These are phyloP conservation scores for Microplitis mediator DNA, from an alignment of 1,140 invertebrate species.

Conservation along the genomic window DNA sequence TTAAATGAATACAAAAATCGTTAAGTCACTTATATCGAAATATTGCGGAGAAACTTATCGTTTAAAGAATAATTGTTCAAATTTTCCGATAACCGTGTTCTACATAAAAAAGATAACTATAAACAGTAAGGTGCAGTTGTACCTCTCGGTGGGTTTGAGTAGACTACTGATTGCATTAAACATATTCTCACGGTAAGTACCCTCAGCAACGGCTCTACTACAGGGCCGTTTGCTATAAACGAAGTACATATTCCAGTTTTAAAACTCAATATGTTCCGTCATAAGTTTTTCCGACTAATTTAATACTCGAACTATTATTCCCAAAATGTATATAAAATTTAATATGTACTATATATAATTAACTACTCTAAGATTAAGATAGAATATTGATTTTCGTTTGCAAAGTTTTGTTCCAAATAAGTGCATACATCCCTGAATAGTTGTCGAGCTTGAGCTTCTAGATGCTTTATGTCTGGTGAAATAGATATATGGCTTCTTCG, in stretches of 20 bases:
- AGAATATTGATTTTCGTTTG: not conserved
- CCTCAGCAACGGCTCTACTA: conserved; percentile 37
- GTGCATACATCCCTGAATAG: conserved; percentile 26
- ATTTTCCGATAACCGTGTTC: too few species aligned
- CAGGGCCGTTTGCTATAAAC: conserved; percentile 35
- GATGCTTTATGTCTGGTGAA: conserved; percentile 33
- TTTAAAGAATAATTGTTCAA: too few species aligned
- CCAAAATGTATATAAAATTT: too few species aligned
- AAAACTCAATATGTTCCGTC: too few species aligned
- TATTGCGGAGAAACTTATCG: too few species aligned
- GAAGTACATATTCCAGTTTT: not conserved
- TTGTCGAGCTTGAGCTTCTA: conserved; percentile 27
- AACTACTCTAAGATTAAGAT: not conserved
- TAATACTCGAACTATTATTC: too few species aligned
- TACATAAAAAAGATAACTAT: too few species aligned
- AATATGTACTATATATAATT: too few species aligned
- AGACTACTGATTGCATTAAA: conserved; percentile 37
- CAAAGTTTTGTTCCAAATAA: conserved; percentile 21
- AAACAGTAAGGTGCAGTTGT: too few species aligned
- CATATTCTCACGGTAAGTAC: conserved; percentile 40
- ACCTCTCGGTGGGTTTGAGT: conserved; percentile 29
- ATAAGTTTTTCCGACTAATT: too few species aligned
- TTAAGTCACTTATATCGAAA: too few species aligned
- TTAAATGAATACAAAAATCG: too few species aligned
- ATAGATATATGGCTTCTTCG: conserved; percentile 49